Percentiles rank a stretch among this genome's conserved stretches.
Conservation (phyloP, 2,113 vertebrate species). For the Hyperopisus bebe region DNA sequence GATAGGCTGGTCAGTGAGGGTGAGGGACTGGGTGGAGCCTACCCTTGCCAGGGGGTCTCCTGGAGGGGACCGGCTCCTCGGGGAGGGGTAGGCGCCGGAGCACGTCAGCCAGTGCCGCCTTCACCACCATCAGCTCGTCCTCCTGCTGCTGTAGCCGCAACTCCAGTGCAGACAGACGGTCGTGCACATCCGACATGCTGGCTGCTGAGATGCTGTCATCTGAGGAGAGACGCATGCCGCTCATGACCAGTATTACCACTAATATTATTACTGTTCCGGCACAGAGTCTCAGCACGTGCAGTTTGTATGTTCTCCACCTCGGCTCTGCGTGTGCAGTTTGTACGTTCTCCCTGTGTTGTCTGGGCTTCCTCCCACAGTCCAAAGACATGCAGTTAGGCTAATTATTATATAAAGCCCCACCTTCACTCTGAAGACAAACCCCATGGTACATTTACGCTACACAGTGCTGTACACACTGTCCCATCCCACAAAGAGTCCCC, state of each 20-base stretch:
- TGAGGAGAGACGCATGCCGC: conserved; percentile 32
- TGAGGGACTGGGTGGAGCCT: not conserved
- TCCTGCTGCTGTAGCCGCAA: conserved; percentile 94
- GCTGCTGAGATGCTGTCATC: conserved; percentile 91
- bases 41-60: conserved; percentile 80
- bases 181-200: conserved; percentile 87
- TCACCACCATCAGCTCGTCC: conserved; percentile 93
- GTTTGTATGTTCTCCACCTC: not conserved
- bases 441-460: not conserved
- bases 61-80: conserved; percentile 78
- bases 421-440: not conserved
- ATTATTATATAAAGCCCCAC: not conserved
- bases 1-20: not conserved
- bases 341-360: not conserved
- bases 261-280: not conserved
- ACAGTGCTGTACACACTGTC: not conserved
- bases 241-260: not conserved
- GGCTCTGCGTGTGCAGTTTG: not conserved
- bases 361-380: not conserved
- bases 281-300: not conserved
- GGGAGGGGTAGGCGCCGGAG: conserved; percentile 82
- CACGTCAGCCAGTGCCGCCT: conserved; percentile 90
- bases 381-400: not conserved
- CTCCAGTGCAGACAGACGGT: conserved; percentile 91
- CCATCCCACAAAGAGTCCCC: not conserved